phyloP scores from a whole-genome alignment of 2,113 vertebrate species.

The Dendropsophus ebraccatus region DNA sequence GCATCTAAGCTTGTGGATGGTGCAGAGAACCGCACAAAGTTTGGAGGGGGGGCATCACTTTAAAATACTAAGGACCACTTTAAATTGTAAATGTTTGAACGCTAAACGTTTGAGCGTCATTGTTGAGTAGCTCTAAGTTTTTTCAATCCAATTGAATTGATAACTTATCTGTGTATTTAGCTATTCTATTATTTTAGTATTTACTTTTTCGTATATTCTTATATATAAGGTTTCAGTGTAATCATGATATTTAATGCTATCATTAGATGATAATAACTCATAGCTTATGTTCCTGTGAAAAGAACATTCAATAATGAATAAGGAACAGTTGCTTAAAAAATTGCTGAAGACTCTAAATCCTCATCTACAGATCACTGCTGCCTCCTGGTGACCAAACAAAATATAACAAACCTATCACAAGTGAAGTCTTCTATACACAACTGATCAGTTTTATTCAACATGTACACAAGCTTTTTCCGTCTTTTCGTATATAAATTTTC shows the following conservation, averaged over 20 bases:
- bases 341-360: not conserved
- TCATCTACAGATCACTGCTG: slow-evolving; percentile 6
- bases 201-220: not conserved
- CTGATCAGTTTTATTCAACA: not conserved
- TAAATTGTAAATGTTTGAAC: too few species aligned
- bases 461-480: not conserved
- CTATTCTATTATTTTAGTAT: not conserved
- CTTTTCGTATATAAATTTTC: not conserved
- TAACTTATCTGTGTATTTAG: not conserved
- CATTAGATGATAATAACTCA: not conserved
- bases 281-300: not conserved
- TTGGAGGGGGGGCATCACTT: too few species aligned
- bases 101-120: too few species aligned
- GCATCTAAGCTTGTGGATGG: too few species aligned
- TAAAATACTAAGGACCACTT: too few species aligned
- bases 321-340: too few species aligned
- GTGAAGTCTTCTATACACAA: not conserved
- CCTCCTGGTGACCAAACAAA: slow-evolving; percentile 24
- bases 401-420: not conserved
- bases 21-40: too few species aligned
- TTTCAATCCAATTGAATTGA: too few species aligned
- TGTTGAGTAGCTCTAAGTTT: too few species aligned
- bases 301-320: not conserved
- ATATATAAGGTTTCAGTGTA: too few species aligned
- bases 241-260: too few species aligned